A percentile compares a stretch with the other conserved stretches of the same genome.
These are phyloP conservation scores for Eptatretus atami DNA, from an alignment of 2,797 vertebrate species.

Conservation along the genomic window DNA sequence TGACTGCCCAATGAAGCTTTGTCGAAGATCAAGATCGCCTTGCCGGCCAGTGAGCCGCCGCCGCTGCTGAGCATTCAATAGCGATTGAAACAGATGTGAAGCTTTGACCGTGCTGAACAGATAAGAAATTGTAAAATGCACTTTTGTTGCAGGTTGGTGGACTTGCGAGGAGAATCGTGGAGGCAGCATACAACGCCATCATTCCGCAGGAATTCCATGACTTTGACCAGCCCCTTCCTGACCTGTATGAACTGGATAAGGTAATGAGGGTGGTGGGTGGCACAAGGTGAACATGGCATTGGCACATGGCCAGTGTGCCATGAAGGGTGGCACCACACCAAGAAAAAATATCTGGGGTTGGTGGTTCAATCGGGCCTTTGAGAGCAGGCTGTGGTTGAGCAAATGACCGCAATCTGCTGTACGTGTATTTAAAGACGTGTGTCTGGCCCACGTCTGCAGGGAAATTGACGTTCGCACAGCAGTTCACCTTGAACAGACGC, in stretches of 20 bases:
- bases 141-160: slow-evolving; percentile 43
- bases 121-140: background rate
- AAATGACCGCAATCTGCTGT: too few relatives aligned
- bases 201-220: slow-evolving; percentile 98
- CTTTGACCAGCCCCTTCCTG: slow-evolving; percentile 87
- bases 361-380: too few relatives aligned
- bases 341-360: too few relatives aligned
- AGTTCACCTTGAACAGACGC: slow-evolving; percentile 96
- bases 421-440: too few relatives aligned
- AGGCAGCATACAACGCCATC: slow-evolving; percentile 95
- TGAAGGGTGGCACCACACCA: too few relatives aligned
- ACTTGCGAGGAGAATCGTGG: slow-evolving; percentile 87
- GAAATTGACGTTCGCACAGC: slow-evolving; percentile 95
- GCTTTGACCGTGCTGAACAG: background rate
- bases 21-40: slow-evolving; percentile 99
- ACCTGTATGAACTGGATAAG: slow-evolving; percentile 35
- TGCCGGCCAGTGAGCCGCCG: slow-evolving; percentile 44
- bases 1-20: slow-evolving; percentile 95
- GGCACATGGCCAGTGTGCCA: too few relatives aligned
- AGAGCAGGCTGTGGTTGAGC: too few relatives aligned
- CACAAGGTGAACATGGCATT: too few relatives aligned
- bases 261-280: too few relatives aligned
- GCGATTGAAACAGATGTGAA: background rate
- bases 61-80: background rate
- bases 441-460: slow-evolving; percentile 19